A percentile compares a stretch with the other conserved stretches of the same genome.
These are phyloP conservation scores for Corydoras sp. DNA, from an alignment of 2,113 vertebrate genomes.

Conservation along the genomic window DNA sequence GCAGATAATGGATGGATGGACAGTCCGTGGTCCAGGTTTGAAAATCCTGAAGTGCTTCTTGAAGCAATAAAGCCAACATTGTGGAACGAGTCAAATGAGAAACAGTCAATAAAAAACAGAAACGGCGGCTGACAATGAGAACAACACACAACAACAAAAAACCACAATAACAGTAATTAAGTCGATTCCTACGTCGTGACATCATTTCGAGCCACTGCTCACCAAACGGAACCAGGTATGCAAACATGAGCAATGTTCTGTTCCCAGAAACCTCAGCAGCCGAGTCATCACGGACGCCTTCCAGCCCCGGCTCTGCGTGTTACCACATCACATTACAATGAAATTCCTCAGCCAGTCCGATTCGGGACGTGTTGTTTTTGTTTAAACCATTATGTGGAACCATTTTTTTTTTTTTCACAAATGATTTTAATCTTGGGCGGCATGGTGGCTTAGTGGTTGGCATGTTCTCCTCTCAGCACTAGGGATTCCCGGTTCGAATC, in stretches of 20 bases:
- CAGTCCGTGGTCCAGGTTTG: too few species aligned
- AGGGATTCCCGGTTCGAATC: too few species aligned
- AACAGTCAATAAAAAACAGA: slow-evolving; percentile 2
- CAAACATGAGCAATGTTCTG: slow-evolving; percentile 39
- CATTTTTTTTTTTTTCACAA: too few species aligned
- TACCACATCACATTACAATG: neutral
- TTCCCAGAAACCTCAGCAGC: slow-evolving; percentile 54
- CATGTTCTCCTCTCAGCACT: too few species aligned
- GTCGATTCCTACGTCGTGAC: slow-evolving; percentile 52
- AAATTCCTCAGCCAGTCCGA: slow-evolving; percentile 15
- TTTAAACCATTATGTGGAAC: too few species aligned
- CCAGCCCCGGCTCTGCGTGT: neutral
- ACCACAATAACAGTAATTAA: slow-evolving; percentile 43
- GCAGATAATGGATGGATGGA: too few species aligned
- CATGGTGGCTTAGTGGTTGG: too few species aligned
- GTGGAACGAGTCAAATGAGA: neutral
- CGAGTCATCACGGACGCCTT: slow-evolving; percentile 4
- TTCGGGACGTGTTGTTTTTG: neutral
- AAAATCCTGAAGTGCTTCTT: too few species aligned
- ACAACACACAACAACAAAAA: slow-evolving; percentile 23
- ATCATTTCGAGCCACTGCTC: slow-evolving; percentile 47
- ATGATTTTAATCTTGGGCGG: too few species aligned
- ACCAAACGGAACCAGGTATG: slow-evolving; percentile 51
- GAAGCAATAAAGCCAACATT: neutral
- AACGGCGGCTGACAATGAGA: neutral